These are phyloP conservation scores for Lasioglossum villosulum DNA, from an alignment of 2,888 invertebrate species.

Conservation along the genomic window DNA sequence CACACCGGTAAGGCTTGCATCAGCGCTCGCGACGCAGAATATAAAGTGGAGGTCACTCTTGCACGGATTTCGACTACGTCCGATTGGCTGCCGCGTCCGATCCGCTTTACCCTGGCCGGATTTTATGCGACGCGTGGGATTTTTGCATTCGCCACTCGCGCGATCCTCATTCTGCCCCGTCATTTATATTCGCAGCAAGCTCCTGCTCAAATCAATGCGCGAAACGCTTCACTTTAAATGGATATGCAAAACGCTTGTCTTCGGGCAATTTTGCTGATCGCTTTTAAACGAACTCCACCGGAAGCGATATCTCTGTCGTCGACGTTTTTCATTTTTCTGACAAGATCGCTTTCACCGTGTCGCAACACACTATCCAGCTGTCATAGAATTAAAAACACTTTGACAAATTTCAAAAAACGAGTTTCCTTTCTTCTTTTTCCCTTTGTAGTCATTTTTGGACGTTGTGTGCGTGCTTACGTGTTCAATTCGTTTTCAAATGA, in stretches of 20 bases:
- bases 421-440: background rate
- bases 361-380: background rate
- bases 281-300: background rate
- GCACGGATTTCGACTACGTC: slow-evolving; percentile 63
- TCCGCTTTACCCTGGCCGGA: slow-evolving; percentile 31
- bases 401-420: background rate
- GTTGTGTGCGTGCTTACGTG: too few species aligned
- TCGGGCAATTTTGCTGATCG: background rate
- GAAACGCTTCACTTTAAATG: background rate
- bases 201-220: background rate
- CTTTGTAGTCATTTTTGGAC: background rate
- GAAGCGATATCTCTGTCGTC: background rate
- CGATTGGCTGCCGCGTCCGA: slow-evolving; percentile 48
- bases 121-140: slow-evolving; percentile 67
- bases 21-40: slow-evolving; percentile 77
- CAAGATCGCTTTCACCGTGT: background rate
- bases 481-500: too few species aligned
- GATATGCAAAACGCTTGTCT: background rate
- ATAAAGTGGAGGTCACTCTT: slow-evolving; percentile 77
- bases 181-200: background rate
- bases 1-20: slow-evolving; percentile 72
- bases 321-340: background rate
- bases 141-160: slow-evolving; percentile 42
- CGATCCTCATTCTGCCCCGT: background rate
- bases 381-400: background rate